Evolutionary conservation across 2,113 vertebrate genomes (phyloP).

Genomic region (Pygoscelis adeliae): DNA sequence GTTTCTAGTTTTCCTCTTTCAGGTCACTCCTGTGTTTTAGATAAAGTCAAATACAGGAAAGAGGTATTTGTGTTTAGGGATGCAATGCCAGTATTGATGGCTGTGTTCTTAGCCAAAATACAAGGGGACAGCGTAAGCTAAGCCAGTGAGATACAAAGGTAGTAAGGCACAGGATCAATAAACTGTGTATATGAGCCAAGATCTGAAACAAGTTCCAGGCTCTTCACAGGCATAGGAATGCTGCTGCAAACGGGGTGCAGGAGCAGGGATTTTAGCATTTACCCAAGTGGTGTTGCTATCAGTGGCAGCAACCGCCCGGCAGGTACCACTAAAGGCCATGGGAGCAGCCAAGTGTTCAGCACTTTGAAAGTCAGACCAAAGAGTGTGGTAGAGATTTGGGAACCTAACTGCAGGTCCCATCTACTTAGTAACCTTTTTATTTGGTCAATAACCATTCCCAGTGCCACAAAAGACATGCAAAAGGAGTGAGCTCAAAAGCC

Average conservation of each 20-base stretch:
- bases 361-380: background rate
- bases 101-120: background rate
- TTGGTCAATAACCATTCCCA: background rate
- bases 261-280: background rate
- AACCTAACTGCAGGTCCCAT: background rate
- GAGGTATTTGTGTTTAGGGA: background rate
- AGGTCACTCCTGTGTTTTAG: background rate
- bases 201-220: background rate
- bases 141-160: background rate
- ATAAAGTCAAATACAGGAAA: background rate
- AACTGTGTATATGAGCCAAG: background rate
- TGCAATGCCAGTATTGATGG: background rate
- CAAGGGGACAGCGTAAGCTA: background rate
- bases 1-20: background rate
- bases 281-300: fast-evolving
- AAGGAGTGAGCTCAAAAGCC: background rate
- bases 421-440: background rate
- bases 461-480: background rate
- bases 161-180: background rate
- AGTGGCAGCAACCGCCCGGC: background rate
- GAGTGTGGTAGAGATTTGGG: background rate
- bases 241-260: background rate
- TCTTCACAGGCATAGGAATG: background rate
- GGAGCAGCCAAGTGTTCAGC: background rate
- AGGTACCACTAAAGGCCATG: background rate